Evolutionary conservation across 2,888 invertebrate genomes (phyloP).

Genomic region (Agriopis aurantiaria): DNA sequence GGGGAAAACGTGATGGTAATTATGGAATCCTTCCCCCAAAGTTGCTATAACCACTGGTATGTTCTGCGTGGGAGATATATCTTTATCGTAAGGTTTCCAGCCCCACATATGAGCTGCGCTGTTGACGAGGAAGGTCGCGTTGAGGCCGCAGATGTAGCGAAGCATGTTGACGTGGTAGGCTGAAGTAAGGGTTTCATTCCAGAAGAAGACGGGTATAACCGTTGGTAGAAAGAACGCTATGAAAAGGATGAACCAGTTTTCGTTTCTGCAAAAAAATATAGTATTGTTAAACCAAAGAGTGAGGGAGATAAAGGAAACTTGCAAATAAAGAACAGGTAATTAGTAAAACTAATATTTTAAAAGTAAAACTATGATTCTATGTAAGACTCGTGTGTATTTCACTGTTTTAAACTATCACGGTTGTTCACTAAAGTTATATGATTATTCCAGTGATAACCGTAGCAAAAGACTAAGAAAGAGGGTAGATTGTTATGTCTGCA

Average conservation of each 20-base stretch:
- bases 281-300: not conserved
- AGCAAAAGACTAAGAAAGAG: no score
- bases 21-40: slow-evolving; percentile 63
- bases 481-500: no score
- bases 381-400: no score
- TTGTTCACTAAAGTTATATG: no score
- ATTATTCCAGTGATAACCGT: no score
- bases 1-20: slow-evolving; percentile 63
- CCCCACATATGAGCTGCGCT: slow-evolving; percentile 86
- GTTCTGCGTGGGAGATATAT: slow-evolving; percentile 52
- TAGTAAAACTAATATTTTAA: no score
- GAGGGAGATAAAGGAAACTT: no score
- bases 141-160: slow-evolving; percentile 23
- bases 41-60: slow-evolving; percentile 39
- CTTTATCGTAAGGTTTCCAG: slow-evolving; percentile 73
- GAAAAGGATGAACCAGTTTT: slow-evolving; percentile 22
- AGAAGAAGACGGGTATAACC: slow-evolving; percentile 35
- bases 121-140: slow-evolving; percentile 85
- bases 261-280: slow-evolving; percentile 38
- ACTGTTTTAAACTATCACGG: no score
- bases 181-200: slow-evolving; percentile 36
- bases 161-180: slow-evolving; percentile 44
- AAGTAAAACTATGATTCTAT: no score
- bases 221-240: slow-evolving; percentile 40
- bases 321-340: no score